Base-by-base conservation (phyloP, 2,888 invertebrate genomes). In the Diplazon laetatorius region DNA sequence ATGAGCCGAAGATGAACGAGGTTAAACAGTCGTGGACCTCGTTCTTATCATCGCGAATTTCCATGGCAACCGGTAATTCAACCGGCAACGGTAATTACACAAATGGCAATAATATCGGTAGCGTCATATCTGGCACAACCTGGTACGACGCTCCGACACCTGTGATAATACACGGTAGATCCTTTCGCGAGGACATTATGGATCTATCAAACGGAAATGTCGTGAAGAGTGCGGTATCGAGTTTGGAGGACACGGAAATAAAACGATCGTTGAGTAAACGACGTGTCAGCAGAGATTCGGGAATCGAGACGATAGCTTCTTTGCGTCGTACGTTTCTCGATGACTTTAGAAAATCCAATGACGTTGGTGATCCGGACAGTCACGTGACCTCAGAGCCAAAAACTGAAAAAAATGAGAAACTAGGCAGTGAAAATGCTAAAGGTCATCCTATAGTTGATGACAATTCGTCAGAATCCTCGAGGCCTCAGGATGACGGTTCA, bases 131-230 rank as follows among this genome's bases (percentile, higher is more conserved):
- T 9, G 78, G 76, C 18, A 80, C 87, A 4, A 86, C 86, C 16
- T 89, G 89, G 89, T 89, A 89, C 87, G 89, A 89, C 76, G 82
- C 78, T 9, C 88, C 87, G 16, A 82, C 83, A 18, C 89, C 89
- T 6, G 83, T 86, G 25, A 89, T 89, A 80, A 82, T 89, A 18
- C 89, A 89, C 78, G 84, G 42, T n/a, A 63, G 76, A 39, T 50
- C 39, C 2, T 79, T 79, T 37, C 14, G 46, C 57, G 72, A 79
- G 6, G 72, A 72, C 22, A 22, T 42, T 1, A 73, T 72, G 63
- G 72, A 77, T 10, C 46, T 5, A 2, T 4, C 37, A 14, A 16
- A n/a, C 8, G 57, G 37, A 9, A 30, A 37, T 9, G 30, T 18
- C 10, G 14, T 16, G 5, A 35, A 44, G 14, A 63, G 16, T 8